Evolutionary conservation across 2,888 invertebrate species (phyloP), one percentile per base, ranked within the genome.

Genomic region (Drosophila suboccidentalis): DNA sequence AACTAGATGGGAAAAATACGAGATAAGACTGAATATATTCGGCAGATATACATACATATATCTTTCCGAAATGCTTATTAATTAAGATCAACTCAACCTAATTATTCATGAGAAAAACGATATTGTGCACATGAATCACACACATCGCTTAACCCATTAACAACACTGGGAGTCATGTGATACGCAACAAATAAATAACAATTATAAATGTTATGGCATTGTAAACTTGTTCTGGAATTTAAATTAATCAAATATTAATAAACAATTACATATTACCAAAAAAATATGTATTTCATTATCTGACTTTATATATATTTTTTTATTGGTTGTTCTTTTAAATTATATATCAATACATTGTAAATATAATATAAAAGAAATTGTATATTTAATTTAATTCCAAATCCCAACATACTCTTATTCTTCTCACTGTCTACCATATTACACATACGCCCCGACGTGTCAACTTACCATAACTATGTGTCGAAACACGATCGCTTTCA

Each of bases 401-500:
- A 9, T 10, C 9, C 0, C 41, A 15, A 41, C 10, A 15, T 36
- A 41, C 5, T 1, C 9, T 32, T 50, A 3, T 13, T 34, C 34
- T 5, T 4, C 15, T 8, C 29, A 10, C 9, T 8, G 4, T 15
- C 2, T 47, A 11, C 4, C 4, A 19, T 10, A 51, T 53, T 2
- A 39, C 22, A 0, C 46, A 57, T 57, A 58, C 36, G 29, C 38
- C 17, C 26, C 10, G 26, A 29, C 26, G 13, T 11, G 9, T 11
- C 1, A 8, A 86, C 91, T 91, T 73, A 92, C 93, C 92, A 63
- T 83, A 88, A 72, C 93, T 92, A 41, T 91, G 86, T 34, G 82
- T 81, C n/a, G 93, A 93, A 60, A 90, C 92, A 72, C 92, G 92
- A 77, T 93, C 89, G 43, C 93, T 91, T 72, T 93, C 93, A 70